Percentiles rank a stretch among this genome's conserved stretches.
phyloP scores from a whole-genome alignment of 1,140 invertebrate species.

The Pteromalus puparum region DNA sequence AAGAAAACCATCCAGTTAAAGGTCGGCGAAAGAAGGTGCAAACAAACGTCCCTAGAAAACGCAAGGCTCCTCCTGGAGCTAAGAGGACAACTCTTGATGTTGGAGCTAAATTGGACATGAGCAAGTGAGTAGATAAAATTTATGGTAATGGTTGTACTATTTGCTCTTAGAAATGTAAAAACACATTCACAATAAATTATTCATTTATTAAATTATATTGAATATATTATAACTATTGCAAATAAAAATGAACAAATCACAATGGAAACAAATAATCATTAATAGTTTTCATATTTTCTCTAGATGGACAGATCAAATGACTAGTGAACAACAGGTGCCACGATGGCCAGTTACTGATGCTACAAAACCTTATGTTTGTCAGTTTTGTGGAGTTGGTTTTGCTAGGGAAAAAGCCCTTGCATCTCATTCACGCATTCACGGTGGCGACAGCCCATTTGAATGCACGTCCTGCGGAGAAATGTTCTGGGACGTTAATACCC shows the following conservation, averaged over 20 bases:
- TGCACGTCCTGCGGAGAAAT: constrained; percentile 86
- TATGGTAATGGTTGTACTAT: background rate
- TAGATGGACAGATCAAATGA: constrained; percentile 63
- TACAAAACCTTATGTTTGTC: constrained; percentile 86
- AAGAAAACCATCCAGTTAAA: constrained; percentile 65
- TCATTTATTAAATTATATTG: background rate
- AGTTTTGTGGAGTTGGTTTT: constrained; percentile 86
- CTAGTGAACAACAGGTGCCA: constrained; percentile 62
- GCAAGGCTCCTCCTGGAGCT: constrained; percentile 58
- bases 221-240: background rate
- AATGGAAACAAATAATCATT: background rate
- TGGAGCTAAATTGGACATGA: constrained; percentile 60
- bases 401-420: constrained; percentile 87
- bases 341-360: constrained; percentile 82
- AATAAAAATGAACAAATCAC: background rate
- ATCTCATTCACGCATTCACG: constrained; percentile 83
- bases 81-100: constrained; percentile 58
- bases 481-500: constrained; percentile 83
- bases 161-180: background rate
- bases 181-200: too few species aligned
- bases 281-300: constrained; percentile 47
- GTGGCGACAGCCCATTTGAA: constrained; percentile 85
- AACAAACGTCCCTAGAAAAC: constrained; percentile 67
- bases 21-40: constrained; percentile 72
- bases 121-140: constrained; percentile 65